phyloP scores from a whole-genome alignment of 92 coral and sea anemone species.

The Pocillopora grandis region DNA sequence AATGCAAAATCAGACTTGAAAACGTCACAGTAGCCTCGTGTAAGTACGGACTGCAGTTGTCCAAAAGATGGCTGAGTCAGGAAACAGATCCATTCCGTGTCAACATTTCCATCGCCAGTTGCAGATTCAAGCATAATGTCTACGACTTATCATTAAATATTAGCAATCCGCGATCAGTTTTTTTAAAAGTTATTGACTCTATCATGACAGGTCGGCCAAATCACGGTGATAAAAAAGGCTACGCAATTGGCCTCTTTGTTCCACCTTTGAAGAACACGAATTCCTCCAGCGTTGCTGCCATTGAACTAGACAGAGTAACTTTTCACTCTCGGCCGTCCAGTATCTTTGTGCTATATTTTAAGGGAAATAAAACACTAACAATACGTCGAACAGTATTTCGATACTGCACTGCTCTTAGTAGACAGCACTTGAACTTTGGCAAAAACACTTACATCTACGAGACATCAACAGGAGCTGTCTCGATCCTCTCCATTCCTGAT shows the following conservation, averaged over 20 bases:
- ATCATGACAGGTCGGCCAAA: constrained; percentile 11
- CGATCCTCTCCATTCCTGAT: constrained; percentile 26
- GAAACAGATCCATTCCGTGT: background rate
- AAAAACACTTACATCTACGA: constrained; percentile 22
- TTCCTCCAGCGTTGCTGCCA: background rate
- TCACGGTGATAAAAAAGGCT: background rate
- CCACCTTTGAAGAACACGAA: background rate
- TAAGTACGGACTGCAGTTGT: constrained; percentile 13
- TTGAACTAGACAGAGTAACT: constrained; percentile 19
- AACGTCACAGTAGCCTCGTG: constrained; percentile 23
- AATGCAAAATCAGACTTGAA: constrained; percentile 2
- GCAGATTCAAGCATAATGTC: constrained; percentile 14
- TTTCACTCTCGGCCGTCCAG: constrained; percentile 39
- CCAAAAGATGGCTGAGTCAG: background rate
- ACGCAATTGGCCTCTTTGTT: constrained; percentile 9
- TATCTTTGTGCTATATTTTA: constrained; percentile 11
- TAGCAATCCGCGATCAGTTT: constrained; percentile 4
- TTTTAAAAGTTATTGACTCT: constrained; percentile 2
- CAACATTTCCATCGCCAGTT: constrained; percentile 19
- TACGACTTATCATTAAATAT: constrained; percentile 9
- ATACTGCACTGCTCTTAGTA: constrained; percentile 6
- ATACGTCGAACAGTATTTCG: constrained; percentile 31
- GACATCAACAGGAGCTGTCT: constrained; percentile 29
- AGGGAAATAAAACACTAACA: constrained; percentile 23
- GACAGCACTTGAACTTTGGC: constrained; percentile 15